These are phyloP conservation scores for Dendroctonus valens DNA, from an alignment of 1,140 invertebrate genomes.

Conservation along the genomic window DNA sequence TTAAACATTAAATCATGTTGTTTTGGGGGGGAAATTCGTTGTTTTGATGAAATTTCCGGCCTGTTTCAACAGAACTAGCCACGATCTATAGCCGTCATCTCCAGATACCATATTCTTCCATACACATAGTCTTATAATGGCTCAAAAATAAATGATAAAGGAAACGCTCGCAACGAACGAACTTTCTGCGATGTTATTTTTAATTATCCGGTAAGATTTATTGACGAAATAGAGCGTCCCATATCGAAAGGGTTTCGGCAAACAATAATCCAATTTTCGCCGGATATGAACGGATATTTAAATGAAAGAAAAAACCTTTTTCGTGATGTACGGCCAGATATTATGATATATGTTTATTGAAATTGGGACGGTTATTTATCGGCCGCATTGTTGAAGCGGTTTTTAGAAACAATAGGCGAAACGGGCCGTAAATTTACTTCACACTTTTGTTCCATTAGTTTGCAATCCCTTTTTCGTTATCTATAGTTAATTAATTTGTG, in stretches of 20 bases:
- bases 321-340: constrained; percentile 15
- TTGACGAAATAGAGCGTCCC: constrained; percentile 13
- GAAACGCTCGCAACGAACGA: not conserved
- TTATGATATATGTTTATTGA: constrained; percentile 28
- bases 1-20: too few species aligned
- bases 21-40: not conserved
- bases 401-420: constrained; percentile 12
- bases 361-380: constrained; percentile 14
- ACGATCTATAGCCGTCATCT: not conserved
- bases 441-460: not conserved
- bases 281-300: constrained; percentile 23
- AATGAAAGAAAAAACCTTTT: constrained; percentile 20
- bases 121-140: constrained; percentile 14
- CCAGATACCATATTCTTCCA: constrained; percentile 8
- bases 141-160: constrained; percentile 12
- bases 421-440: constrained; percentile 7
- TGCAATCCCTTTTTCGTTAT: too few species aligned
- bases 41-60: not conserved
- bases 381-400: constrained; percentile 1
- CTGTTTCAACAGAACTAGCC: not conserved
- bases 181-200: constrained; percentile 19
- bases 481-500: too few species aligned
- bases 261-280: constrained; percentile 27
- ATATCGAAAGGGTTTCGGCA: constrained; percentile 8
- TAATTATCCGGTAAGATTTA: constrained; percentile 19